Conservation (phyloP, 2,797 vertebrate genomes). For the Phoebastria nigripes region DNA sequence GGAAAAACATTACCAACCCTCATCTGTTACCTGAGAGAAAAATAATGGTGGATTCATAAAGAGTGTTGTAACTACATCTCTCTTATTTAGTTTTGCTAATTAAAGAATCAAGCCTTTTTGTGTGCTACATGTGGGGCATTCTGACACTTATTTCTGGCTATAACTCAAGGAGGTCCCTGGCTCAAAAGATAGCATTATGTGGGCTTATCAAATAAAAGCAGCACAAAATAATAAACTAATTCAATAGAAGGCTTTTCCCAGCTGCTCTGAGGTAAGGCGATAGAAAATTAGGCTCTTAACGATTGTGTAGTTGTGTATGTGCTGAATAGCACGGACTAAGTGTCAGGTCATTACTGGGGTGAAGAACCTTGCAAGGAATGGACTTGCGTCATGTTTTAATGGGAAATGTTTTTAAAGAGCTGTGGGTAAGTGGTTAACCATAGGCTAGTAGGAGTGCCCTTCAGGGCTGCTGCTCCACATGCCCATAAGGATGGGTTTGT, state of each 20-base stretch:
- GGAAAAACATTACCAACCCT: neutral
- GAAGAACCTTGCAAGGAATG: neutral
- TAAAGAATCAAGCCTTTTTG: neutral
- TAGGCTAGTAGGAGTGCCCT: neutral
- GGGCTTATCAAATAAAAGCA: neutral
- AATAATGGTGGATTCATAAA: neutral
- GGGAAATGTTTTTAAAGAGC: neutral
- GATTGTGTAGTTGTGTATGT: neutral
- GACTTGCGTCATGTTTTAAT: neutral
- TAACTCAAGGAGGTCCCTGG: neutral
- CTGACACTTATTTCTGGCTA: neutral
- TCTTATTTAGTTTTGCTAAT: neutral
- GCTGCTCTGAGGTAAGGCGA: neutral
- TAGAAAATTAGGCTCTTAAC: neutral
- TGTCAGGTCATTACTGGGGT: neutral
- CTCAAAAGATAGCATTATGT: neutral
- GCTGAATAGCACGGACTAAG: neutral
- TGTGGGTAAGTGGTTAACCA: neutral
- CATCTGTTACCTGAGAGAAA: neutral
- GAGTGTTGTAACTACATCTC: neutral
- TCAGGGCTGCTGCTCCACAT: neutral
- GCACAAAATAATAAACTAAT: neutral
- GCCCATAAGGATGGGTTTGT: fast-evolving
- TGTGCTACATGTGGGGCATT: neutral
- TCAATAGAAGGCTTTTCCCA: neutral